Conservation (phyloP, 2,888 invertebrate species). For the Acronicta psi region DNA sequence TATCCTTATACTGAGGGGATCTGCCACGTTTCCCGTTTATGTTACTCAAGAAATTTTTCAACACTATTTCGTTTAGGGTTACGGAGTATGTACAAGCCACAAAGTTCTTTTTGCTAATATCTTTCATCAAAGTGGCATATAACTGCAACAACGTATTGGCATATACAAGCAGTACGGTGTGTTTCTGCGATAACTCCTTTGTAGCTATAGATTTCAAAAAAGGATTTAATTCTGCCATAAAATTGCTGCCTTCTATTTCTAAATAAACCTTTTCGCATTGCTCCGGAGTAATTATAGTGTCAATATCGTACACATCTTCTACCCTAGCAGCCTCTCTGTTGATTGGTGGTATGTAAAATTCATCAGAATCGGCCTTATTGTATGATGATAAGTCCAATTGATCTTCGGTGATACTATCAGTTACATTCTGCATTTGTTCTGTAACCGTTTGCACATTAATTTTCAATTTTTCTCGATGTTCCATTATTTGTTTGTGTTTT, state of each 20-base stretch:
- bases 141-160: constrained; percentile 70
- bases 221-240: constrained; percentile 59
- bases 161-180: constrained; percentile 72
- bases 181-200: constrained; percentile 57
- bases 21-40: constrained; percentile 65
- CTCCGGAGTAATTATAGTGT: constrained; percentile 78
- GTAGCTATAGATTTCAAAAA: constrained; percentile 63
- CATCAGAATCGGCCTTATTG: constrained; percentile 72
- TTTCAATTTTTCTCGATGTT: constrained; percentile 89
- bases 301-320: constrained; percentile 83
- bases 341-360: constrained; percentile 85
- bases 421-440: constrained; percentile 88
- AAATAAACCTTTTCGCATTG: constrained; percentile 74
- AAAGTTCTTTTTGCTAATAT: constrained; percentile 70
- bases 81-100: constrained; percentile 66
- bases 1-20: constrained; percentile 76
- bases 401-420: constrained; percentile 72
- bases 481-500: constrained; percentile 88
- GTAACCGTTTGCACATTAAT: constrained; percentile 88
- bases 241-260: constrained; percentile 72
- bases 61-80: constrained; percentile 73
- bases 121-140: constrained; percentile 59
- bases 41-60: constrained; percentile 68
- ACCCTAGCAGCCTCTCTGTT: constrained; percentile 80
- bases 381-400: constrained; percentile 75